A percentile compares a stretch with the other conserved stretches of the same genome.
Conservation (phyloP, 2,797 vertebrate genomes). For the Crenichthys baileyi region DNA sequence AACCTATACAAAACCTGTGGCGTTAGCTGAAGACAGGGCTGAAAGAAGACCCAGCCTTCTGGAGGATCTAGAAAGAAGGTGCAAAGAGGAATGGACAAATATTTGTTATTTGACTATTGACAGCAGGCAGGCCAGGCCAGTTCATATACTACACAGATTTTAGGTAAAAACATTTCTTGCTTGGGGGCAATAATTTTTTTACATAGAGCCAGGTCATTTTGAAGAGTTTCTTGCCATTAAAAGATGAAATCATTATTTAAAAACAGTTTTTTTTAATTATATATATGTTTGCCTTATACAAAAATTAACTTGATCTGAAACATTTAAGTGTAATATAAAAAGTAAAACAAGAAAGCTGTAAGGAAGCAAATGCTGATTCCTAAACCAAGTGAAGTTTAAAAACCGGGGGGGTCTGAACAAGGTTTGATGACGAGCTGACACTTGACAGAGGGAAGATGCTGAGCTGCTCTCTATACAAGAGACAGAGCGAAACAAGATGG, state of each 20-base stretch:
- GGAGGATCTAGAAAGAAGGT: no score
- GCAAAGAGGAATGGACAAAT: background rate
- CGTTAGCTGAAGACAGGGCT: background rate
- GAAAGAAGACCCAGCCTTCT: background rate
- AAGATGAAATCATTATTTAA: background rate
- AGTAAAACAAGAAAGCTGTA: background rate
- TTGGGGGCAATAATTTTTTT: background rate
- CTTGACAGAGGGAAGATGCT: constrained; percentile 3
- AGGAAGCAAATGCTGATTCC: background rate
- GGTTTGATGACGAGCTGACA: background rate
- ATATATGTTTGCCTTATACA: background rate
- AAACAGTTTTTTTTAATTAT: background rate
- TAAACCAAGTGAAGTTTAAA: background rate
- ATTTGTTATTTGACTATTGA: background rate
- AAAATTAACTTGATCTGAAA: background rate
- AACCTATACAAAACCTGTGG: background rate
- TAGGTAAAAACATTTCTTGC: no score
- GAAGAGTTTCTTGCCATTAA: background rate
- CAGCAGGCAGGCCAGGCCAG: no score
- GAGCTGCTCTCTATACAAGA: background rate
- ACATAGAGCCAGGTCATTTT: background rate
- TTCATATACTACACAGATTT: no score
- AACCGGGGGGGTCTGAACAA: background rate
- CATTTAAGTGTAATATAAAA: background rate
- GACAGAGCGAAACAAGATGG: background rate